Base-by-base conservation (phyloP, 1,140 invertebrate species). In the Zaprionus inermis region DNA sequence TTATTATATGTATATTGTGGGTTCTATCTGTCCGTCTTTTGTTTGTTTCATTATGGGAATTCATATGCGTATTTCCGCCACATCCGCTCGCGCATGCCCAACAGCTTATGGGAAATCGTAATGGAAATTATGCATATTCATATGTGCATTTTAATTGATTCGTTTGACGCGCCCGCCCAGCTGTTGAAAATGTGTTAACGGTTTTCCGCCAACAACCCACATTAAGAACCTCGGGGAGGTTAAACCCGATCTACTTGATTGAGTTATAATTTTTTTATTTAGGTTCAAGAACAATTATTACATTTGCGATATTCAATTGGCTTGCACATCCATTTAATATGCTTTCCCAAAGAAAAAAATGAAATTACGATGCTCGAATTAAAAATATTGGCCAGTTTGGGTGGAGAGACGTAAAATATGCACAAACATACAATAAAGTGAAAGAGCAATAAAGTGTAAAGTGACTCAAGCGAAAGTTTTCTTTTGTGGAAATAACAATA, bases 21-120 rank as follows among this genome's bases (percentile, higher is more conserved):
- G 76, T 76, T 85, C 66, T 32, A 32, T 71, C 55, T 78, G 81
- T 57, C 60, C 58, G 76, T 68, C 51, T n/a, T n/a, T n/a, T n/a
- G n/a, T n/a, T n/a, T n/a, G 71, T 79, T 67, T 54, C 67, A 67
- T 68, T 86, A 73, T 86, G 83, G 83, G 67, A 86, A 72, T 79
- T 78, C 57, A 73, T 20, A 18, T 76, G 58, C 77, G 75, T 63
- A 79, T 80, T 77, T 67, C 54, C 73, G 70, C 44, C 32, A 11
- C 32, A 12, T 24, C 28, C 51, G 64, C 41, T 49, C 61, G 81
- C 66, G 79, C 84, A 86, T 86, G 83, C 83, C 58, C 69, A 78
- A 67, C 83, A 82, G 46, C 75, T 76, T 82, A 88, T 64, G 69
- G 67, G 68, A 78, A 89, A 74, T 77, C 54, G 63, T 71, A 34